Conservation (phyloP, 2,888 invertebrate genomes). For the Holacanthella duospinosa region DNA sequence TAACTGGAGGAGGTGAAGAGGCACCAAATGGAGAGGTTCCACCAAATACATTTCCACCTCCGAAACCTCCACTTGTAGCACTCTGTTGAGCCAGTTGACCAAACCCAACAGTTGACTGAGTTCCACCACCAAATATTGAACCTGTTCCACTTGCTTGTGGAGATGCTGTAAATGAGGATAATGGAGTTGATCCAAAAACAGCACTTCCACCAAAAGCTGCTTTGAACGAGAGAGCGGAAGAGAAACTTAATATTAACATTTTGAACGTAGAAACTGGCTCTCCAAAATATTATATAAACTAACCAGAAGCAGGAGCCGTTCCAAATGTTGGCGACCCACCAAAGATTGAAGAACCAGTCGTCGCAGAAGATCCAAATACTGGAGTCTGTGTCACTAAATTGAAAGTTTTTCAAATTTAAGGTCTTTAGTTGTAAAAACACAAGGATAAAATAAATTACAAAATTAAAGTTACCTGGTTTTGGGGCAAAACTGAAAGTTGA, state of each 20-base stretch:
- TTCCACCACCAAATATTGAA: constrained; percentile 9
- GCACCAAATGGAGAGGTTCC: neutral
- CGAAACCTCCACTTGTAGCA: neutral
- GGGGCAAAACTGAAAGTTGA: neutral
- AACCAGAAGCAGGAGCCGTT: neutral
- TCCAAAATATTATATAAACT: too few species aligned
- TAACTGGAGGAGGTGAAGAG: neutral
- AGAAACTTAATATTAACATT: too few species aligned
- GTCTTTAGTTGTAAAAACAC: neutral
- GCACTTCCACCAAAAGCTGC: constrained; percentile 7
- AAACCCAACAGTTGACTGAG: constrained; percentile 1
- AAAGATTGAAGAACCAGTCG: constrained; percentile 3
- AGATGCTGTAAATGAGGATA: neutral
- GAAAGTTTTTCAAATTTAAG: neutral
- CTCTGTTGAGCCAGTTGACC: constrained; percentile 8
- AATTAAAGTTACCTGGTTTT: neutral
- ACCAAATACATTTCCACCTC: neutral
- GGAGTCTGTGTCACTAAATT: neutral
- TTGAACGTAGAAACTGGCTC: too few species aligned
- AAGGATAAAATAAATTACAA: too few species aligned
- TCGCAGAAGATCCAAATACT: neutral
- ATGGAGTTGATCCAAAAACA: constrained; percentile 2
- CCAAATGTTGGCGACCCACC: constrained; percentile 4
- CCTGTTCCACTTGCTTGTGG: neutral
- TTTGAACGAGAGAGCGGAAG: neutral